These are phyloP conservation scores for Meles meles DNA, from an alignment of 2,113 vertebrate genomes.

Conservation along the genomic window DNA sequence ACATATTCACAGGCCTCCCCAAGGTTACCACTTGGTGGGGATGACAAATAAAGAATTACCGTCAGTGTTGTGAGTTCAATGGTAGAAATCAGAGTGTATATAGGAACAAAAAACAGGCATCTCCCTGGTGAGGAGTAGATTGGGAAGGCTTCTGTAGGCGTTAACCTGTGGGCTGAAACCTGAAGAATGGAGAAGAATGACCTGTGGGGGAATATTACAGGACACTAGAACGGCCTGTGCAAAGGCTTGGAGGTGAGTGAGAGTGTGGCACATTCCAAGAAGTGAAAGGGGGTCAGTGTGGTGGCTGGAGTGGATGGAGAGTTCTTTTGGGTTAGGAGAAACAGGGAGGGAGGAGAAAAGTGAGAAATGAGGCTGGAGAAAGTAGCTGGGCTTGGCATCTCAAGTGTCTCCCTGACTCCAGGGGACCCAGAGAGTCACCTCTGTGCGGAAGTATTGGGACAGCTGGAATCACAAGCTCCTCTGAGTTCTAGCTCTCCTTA, in stretches of 20 bases:
- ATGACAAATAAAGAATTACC: neutral
- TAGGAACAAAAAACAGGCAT: neutral
- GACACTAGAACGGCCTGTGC: neutral
- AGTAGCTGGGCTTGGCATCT: neutral
- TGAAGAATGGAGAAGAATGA: neutral
- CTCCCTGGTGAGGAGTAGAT: neutral
- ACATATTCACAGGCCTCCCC: neutral
- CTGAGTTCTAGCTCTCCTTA: neutral
- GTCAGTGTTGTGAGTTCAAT: neutral
- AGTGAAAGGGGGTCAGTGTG: neutral
- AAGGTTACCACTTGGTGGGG: fast-evolving
- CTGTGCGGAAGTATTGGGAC: neutral
- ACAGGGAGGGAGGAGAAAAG: neutral
- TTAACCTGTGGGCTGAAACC: neutral
- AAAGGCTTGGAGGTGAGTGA: neutral
- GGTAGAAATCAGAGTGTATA: neutral
- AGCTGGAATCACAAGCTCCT: neutral
- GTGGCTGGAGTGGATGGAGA: neutral
- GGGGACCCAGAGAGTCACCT: neutral
- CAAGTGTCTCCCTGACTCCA: neutral
- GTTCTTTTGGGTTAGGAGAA: neutral
- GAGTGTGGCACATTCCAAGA: fast-evolving
- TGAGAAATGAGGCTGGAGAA: neutral
- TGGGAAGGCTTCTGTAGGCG: neutral
- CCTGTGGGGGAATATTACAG: neutral